Conservation (phyloP, 2,797 vertebrate species). For the Micropoecilia bifurca region DNA sequence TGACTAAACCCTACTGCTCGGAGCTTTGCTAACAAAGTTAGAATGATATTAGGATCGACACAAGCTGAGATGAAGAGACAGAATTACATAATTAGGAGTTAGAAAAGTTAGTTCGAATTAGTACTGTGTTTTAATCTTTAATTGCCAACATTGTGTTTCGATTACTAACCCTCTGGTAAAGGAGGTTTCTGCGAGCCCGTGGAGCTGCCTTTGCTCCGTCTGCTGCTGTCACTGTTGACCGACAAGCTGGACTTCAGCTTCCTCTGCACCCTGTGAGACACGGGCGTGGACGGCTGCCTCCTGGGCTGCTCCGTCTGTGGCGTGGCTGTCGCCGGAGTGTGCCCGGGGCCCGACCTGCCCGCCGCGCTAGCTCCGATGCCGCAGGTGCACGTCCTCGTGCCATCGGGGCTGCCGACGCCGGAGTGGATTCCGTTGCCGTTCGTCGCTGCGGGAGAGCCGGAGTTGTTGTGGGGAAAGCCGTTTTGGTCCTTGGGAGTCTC, state of each 20-base stretch:
- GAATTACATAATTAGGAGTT: slow-evolving; percentile 16
- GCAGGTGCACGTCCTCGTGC: slow-evolving; percentile 80
- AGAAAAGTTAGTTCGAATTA: slow-evolving; percentile 34
- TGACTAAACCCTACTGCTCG: neutral
- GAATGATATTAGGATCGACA: slow-evolving; percentile 3
- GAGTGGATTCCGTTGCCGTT: slow-evolving; percentile 85
- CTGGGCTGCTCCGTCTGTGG: slow-evolving; percentile 72
- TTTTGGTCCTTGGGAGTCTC: slow-evolving; percentile 78
- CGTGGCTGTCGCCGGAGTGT: neutral
- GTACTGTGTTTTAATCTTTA: neutral
- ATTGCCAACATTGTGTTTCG: neutral
- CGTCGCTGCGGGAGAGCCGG: slow-evolving; percentile 66
- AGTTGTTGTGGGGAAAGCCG: slow-evolving; percentile 73
- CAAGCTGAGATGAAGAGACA: slow-evolving; percentile 19
- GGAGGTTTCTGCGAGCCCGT: slow-evolving; percentile 89
- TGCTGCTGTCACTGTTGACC: slow-evolving; percentile 91
- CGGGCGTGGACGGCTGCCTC: slow-evolving; percentile 84
- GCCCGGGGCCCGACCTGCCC: slow-evolving; percentile 20
- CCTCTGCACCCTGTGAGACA: slow-evolving; percentile 93
- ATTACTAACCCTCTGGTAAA: slow-evolving; percentile 91
- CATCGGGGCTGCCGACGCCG: slow-evolving; percentile 53
- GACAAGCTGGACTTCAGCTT: slow-evolving; percentile 96
- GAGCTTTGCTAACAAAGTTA: neutral
- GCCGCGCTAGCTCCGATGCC: slow-evolving; percentile 50
- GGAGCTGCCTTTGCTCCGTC: slow-evolving; percentile 91